These are phyloP conservation scores for Pangasianodon hypophthalmus DNA, from an alignment of 2,113 vertebrate genomes.

Conservation along the genomic window DNA sequence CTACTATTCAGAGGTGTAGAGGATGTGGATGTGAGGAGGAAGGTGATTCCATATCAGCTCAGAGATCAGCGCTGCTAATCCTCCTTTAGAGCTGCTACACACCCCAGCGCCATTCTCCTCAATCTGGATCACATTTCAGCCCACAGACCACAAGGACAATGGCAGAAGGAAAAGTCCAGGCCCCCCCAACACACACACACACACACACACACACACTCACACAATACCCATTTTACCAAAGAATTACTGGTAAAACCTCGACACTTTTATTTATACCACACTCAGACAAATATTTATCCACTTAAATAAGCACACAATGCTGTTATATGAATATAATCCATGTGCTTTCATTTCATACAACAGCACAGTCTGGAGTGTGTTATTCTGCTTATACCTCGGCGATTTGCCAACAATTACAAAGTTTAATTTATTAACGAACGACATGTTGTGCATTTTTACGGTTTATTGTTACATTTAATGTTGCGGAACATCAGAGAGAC, in stretches of 20 bases:
- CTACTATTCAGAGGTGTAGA: slow-evolving; percentile 35
- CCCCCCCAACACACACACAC: neutral
- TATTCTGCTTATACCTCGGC: neutral
- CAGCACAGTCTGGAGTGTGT: neutral
- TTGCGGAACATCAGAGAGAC: neutral
- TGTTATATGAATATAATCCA: neutral
- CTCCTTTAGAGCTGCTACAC: slow-evolving; percentile 38
- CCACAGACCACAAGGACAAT: slow-evolving; percentile 33
- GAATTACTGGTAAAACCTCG: neutral
- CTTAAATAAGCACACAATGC: neutral
- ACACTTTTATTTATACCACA: neutral
- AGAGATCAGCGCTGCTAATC: slow-evolving; percentile 52
- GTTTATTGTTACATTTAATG: neutral
- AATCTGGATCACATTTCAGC: slow-evolving; percentile 49
- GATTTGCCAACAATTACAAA: neutral
- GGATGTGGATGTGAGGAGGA: slow-evolving; percentile 50
- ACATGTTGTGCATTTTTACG: too few species aligned
- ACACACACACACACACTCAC: slow-evolving; percentile 4
- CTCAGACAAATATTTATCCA: neutral
- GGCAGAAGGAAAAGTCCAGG: slow-evolving; percentile 10
- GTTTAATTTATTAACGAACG: neutral
- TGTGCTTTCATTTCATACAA: neutral
- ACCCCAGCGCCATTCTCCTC: slow-evolving; percentile 28
- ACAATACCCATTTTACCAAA: neutral
- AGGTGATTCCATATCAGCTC: slow-evolving; percentile 49